Conservation (phyloP, 1,140 invertebrate species). For the Macrobrachium nipponense region DNA sequence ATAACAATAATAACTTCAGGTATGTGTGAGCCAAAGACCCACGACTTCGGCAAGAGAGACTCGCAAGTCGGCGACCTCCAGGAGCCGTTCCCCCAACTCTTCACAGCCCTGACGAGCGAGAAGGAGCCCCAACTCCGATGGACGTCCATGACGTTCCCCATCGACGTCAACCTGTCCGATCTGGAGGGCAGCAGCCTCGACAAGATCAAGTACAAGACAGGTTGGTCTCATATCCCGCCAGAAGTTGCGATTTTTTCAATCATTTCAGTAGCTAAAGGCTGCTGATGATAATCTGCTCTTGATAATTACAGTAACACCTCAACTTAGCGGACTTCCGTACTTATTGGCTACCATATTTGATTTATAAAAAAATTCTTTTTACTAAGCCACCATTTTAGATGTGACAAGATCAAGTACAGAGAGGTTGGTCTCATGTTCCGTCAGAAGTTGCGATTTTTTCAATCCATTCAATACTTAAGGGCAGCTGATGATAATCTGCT, state of each 20-base stretch:
- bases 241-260: background rate
- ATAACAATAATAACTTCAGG: conserved; percentile 29
- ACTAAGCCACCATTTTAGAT: no score
- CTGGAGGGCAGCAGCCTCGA: conserved; percentile 7
- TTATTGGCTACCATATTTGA: no score
- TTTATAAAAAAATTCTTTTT: no score
- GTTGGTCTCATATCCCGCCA: background rate
- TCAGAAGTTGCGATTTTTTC: background rate
- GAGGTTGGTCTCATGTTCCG: background rate
- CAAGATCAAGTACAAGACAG: conserved; percentile 34
- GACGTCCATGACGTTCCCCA: conserved; percentile 72
- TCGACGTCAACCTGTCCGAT: conserved; percentile 73
- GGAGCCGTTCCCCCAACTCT: conserved; percentile 61
- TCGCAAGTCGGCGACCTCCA: conserved; percentile 66
- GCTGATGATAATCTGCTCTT: no score
- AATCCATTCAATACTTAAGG: background rate
- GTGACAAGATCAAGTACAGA: no score
- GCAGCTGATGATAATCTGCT: no score
- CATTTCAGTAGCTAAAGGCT: background rate
- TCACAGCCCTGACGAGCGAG: conserved; percentile 58
- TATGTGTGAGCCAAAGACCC: conserved; percentile 50
- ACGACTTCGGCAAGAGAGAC: conserved; percentile 28
- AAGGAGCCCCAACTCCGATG: conserved; percentile 39
- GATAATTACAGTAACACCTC: no score
- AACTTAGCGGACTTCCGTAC: no score